A percentile compares a stretch with the other conserved stretches of the same genome.
phyloP scores from a whole-genome alignment of 2,113 vertebrate genomes.

The Dromaius novaehollandiae region DNA sequence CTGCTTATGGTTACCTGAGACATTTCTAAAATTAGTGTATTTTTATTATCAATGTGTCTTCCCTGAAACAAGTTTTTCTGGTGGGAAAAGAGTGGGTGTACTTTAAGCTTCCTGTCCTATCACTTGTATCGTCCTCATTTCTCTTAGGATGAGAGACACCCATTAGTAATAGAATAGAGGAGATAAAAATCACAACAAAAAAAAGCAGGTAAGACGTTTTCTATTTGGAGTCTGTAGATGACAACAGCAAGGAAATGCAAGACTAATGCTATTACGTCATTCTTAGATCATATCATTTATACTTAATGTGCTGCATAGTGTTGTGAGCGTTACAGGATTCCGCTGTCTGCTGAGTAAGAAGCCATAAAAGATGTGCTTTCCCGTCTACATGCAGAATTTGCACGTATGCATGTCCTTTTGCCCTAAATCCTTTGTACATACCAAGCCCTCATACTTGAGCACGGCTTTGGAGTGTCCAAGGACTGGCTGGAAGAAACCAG shows the following conservation, averaged over 20 bases:
- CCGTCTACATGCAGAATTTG: not conserved
- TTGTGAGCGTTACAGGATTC: not conserved
- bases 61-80: slow-evolving; percentile 50
- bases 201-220: slow-evolving; percentile 2
- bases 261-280: not conserved
- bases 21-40: not conserved
- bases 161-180: slow-evolving; percentile 33
- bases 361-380: not conserved
- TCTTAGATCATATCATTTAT: not conserved
- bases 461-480: not conserved
- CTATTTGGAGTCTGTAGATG: not conserved
- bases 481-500: not conserved
- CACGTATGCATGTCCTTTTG: not conserved
- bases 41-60: slow-evolving; percentile 37
- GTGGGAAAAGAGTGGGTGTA: slow-evolving; percentile 52
- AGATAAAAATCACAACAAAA: not conserved
- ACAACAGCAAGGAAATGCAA: not conserved
- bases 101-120: slow-evolving; percentile 24
- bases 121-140: not conserved
- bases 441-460: rapidly evolving
- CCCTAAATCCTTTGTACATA: not conserved
- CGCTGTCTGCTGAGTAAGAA: not conserved
- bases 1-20: not conserved
- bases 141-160: slow-evolving; percentile 28
- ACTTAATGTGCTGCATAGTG: not conserved